Percentiles rank a stretch among this genome's conserved stretches.
Evolutionary conservation across 2,113 vertebrate species (phyloP).

Genomic region (Microcebus murinus): DNA sequence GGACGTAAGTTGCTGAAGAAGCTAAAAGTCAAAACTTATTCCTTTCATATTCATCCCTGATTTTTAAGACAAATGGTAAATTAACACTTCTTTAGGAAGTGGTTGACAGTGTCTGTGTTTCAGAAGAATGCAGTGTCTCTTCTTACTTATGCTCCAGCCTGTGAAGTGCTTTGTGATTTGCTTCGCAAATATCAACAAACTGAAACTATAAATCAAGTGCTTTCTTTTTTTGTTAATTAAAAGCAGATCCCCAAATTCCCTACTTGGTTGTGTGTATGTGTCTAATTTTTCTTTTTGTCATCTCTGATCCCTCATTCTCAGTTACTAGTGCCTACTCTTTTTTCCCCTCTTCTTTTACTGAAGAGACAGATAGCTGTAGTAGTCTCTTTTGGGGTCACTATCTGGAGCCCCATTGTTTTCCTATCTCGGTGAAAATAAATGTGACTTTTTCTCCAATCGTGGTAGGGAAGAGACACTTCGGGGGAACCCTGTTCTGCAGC

Average conservation of each 20-base stretch:
- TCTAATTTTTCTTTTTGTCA: constrained; percentile 9
- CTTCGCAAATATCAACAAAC: not conserved
- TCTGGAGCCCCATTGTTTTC: not conserved
- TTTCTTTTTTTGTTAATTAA: not conserved
- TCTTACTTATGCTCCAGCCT: not conserved
- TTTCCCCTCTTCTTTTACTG: not conserved
- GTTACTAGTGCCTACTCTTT: not conserved
- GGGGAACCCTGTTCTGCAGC: constrained; percentile 89
- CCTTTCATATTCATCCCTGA: not conserved
- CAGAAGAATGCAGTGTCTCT: not conserved
- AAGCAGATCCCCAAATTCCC: not conserved
- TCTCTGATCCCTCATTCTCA: not conserved
- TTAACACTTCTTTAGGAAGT: not conserved
- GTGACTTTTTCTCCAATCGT: constrained; percentile 38
- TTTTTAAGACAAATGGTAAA: not conserved
- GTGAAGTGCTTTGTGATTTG: not conserved
- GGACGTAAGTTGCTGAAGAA: constrained; percentile 92
- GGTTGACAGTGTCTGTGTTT: not conserved
- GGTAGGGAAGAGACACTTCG: constrained; percentile 86
- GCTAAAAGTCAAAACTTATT: not conserved
- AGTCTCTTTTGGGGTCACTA: constrained; percentile 33
- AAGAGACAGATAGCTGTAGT: not conserved
- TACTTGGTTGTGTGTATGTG: not conserved
- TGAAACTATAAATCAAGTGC: not conserved
- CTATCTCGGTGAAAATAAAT: constrained; percentile 33